These are phyloP conservation scores for Odontophorus gujanensis DNA, from an alignment of 2,113 vertebrate species.

Conservation along the genomic window DNA sequence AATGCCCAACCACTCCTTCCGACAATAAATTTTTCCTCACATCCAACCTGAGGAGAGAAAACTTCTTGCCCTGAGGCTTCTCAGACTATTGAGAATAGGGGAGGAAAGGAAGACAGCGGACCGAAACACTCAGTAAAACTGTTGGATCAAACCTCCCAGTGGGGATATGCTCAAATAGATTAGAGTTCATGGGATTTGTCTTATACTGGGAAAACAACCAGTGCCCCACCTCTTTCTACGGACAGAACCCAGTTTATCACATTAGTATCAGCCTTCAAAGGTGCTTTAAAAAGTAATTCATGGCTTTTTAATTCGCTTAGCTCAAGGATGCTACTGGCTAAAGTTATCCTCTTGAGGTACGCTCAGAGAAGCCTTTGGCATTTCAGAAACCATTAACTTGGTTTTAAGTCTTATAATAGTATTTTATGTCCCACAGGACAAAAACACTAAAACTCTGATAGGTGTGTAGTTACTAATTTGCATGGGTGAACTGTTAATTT, in stretches of 20 bases:
- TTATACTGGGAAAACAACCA: background rate
- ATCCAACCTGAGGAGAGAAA: background rate
- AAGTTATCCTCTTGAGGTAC: background rate
- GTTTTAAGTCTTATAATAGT: background rate
- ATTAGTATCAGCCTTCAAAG: background rate
- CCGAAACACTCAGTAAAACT: background rate
- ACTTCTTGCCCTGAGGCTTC: background rate
- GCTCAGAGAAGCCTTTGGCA: background rate
- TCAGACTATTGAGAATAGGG: background rate
- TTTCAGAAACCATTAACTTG: background rate
- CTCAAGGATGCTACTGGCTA: background rate
- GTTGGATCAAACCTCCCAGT: background rate
- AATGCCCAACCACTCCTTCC: no score
- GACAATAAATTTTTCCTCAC: no score
- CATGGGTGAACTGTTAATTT: conserved; percentile 26
- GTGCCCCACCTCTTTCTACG: background rate
- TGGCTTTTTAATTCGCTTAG: background rate
- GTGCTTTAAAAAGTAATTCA: background rate
- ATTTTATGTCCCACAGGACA: background rate
- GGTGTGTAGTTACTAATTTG: background rate
- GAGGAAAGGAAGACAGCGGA: background rate
- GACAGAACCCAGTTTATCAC: background rate
- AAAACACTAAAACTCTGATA: background rate
- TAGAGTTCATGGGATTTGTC: background rate
- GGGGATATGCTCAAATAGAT: background rate